A percentile compares a stretch with the other conserved stretches of the same genome.
Evolutionary conservation across 2,797 vertebrate genomes (phyloP).

Genomic region (Melanogrammus aeglefinus): DNA sequence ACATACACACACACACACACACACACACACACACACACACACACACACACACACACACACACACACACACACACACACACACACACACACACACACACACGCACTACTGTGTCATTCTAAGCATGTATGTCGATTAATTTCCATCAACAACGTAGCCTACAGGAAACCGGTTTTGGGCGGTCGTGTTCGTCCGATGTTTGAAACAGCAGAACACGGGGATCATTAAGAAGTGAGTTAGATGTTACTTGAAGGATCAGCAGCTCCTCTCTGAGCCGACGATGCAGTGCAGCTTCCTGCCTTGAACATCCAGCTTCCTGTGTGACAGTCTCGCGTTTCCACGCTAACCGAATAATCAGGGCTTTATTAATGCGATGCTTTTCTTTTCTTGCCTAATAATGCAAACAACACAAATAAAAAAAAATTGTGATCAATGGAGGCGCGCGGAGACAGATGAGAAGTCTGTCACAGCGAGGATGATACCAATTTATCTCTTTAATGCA

Average conservation of each 20-base stretch:
- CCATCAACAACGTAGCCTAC: not conserved
- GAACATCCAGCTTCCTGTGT: constrained; percentile 62
- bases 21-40: not conserved
- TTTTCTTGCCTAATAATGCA: constrained; percentile 73
- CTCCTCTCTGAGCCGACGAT: constrained; percentile 60
- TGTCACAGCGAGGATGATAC: constrained; percentile 80
- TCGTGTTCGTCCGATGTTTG: not conserved
- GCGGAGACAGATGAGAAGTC: constrained; percentile 82
- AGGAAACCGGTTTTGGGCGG: not conserved
- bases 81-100: not conserved
- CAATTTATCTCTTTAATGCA: constrained; percentile 87
- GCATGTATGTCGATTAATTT: not conserved
- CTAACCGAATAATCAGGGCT: constrained; percentile 77
- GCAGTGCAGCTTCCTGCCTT: constrained; percentile 40
- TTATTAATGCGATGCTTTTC: constrained; percentile 80
- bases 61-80: not conserved
- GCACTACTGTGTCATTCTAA: not conserved
- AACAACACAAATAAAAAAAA: constrained; percentile 84
- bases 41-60: not conserved
- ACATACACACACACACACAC: not conserved
- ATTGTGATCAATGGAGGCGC: constrained; percentile 82
- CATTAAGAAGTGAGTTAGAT: constrained; percentile 70
- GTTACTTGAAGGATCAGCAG: constrained; percentile 58
- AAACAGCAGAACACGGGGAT: constrained; percentile 54
- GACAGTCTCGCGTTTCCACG: constrained; percentile 71